Base-by-base conservation (phyloP, 1,140 invertebrate genomes). In the Heliconius melpomene region DNA sequence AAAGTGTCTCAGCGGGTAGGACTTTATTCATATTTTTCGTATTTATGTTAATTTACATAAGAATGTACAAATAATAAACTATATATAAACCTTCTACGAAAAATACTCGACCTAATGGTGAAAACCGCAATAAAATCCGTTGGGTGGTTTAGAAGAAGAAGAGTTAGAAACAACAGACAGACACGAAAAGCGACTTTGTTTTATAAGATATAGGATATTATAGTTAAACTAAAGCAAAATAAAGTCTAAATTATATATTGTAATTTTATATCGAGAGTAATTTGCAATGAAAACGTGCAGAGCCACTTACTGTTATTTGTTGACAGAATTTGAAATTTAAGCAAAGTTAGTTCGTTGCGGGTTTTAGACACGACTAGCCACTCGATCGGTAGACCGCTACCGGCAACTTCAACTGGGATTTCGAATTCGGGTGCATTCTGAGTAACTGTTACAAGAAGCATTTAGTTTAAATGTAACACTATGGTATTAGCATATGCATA, bases 331-430 rank as follows among this genome's bases (percentile, higher is more conserved):
- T 84, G 78, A 84, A 86, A 87, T 87, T 88, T 86, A 84, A 85
- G 84, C 81, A 88, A 87, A 85, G 82, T 83, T 83, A 88, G 87
- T 88, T 86, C 84, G 86, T 84, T 85, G 85, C 84, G 86, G 84
- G 78, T 83, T 85, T 81, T 76, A 84, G 82, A 86, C 84, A 86
- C 82, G 82, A 83, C 81, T 84, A 83, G 83, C 84, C 86, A 86
- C 84, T 86, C 83, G 79, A 86, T 85, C 80, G 84, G 82, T 75
- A 82, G 84, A 80, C 86, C 82, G 82, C 82, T 79, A 60, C 60
- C 71, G 73, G 73, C 77, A 79, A 79, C 78, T 79, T 84, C 74
- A 78, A 73, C 82, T 79, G 29, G 75, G 77, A 83, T 83, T 80
- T 74, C 60, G 72, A 26, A 81, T 70, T 83, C 77, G 72, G 75